These are phyloP conservation scores for Halocynthia aurantium DNA, from an alignment of 23 tunicate genomes.

Conservation along the genomic window DNA sequence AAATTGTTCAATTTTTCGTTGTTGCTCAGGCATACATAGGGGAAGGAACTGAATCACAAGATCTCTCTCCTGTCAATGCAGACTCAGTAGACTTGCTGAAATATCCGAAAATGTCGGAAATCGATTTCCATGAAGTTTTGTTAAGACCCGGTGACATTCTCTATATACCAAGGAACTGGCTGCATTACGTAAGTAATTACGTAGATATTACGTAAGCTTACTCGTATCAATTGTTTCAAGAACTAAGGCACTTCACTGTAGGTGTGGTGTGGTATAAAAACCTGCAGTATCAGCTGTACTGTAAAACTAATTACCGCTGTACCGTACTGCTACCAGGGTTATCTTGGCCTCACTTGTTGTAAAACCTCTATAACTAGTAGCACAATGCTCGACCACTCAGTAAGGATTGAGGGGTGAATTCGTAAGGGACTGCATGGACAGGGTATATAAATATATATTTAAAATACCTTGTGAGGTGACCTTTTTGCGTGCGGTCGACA, in stretches of 20 bases:
- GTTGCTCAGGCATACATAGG: conserved; percentile 12
- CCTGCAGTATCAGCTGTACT: not conserved
- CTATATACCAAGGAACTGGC: conserved; percentile 20
- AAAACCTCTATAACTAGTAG: too few species aligned
- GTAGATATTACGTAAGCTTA: not conserved
- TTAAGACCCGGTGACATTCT: conserved; percentile 12
- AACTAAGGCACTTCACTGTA: not conserved
- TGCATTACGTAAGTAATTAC: conserved; percentile 14
- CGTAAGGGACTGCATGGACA: too few species aligned
- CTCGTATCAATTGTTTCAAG: not conserved
- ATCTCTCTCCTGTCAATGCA: conserved; percentile 2
- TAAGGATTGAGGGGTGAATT: too few species aligned
- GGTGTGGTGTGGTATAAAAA: not conserved
- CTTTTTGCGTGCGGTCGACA: too few species aligned
- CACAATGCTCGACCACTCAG: too few species aligned
- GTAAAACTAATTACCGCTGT: too few species aligned
- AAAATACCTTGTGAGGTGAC: too few species aligned
- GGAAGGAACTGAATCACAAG: not conserved
- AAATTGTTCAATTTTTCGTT: too few species aligned
- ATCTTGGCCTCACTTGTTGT: too few species aligned
- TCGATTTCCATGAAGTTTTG: conserved; percentile 1
- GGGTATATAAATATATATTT: too few species aligned
- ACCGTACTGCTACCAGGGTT: too few species aligned
- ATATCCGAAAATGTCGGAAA: conserved; percentile 7
- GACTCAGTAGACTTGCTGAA: conserved; percentile 7